Base-by-base conservation (phyloP, 2,888 invertebrate species). In the Adineta ricciae region DNA sequence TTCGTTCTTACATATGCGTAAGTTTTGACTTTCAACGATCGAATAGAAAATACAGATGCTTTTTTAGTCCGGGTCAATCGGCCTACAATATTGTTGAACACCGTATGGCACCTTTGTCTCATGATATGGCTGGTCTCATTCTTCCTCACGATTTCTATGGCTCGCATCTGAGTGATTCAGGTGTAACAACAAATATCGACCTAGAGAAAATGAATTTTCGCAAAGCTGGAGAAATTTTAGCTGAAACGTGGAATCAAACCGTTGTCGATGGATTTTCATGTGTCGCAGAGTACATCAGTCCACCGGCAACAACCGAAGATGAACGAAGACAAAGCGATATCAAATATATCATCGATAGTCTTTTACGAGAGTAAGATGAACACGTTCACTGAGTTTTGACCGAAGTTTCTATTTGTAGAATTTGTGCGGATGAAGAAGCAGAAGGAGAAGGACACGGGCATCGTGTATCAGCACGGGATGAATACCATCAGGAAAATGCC, bases 211-310 rank as follows among this genome's bases (percentile, higher is more conserved):
- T 3, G 19, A 72, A 72, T 72, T 36, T 72, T n/a, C 1, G 32
- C 19, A 36, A 36, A 72, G 72, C 72, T 32, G 72, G 72, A 24
- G 86, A 89, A 83, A 87, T 87, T 19, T 86, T 90, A 41, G 88
- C 88, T 50, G 87, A 89, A 86, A 86, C 89, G 54, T 90, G 90
- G 89, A 87, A 56, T 83, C 56, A 86, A 49, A 85, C 87, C 11
- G 84, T 87, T 1, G 89, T 89, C 82, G 89, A 90, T 87, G 36
- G 3, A 14, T 82, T 85, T 56, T 84, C 86, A 36, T 84, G 85
- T 24, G 52, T 52, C 5, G 84, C 86, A 41, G 84, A 85, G 38
- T 86, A 54, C 36, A n/a, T 72, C 0, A 19, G 36, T 36, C n/a
- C 72, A 36, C n/a, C 72, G 0, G 1, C 7, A n/a, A 36, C 72